These are phyloP conservation scores for Parelbella ahira DNA, from an alignment of 2,888 invertebrate species.

Conservation along the genomic window DNA sequence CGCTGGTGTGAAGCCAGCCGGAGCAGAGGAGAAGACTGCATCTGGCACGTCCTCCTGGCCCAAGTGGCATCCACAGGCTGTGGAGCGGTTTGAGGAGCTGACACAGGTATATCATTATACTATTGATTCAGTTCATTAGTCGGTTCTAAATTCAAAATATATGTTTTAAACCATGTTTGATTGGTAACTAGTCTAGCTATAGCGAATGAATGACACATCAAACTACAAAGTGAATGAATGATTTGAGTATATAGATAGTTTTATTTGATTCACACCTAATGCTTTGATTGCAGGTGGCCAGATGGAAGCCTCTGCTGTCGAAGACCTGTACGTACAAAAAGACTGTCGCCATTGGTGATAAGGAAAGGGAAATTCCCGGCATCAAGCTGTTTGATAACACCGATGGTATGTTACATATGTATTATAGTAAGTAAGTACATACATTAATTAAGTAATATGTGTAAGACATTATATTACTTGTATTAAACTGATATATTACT, in stretches of 20 bases:
- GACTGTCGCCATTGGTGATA: conserved; percentile 68
- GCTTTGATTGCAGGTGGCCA: conserved; percentile 76
- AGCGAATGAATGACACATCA: too few relatives aligned
- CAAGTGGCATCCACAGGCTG: conserved; percentile 82
- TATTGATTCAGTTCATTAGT: too few relatives aligned
- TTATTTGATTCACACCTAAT: too few relatives aligned
- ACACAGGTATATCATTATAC: conserved; percentile 81
- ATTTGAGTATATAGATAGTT: too few relatives aligned
- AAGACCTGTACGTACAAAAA: conserved; percentile 87
- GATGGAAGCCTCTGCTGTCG: conserved; percentile 90
- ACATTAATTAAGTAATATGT: too few relatives aligned
- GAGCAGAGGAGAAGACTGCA: conserved; percentile 40
- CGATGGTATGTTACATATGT: conserved; percentile 61
- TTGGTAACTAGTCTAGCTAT: too few relatives aligned
- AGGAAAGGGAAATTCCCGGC: conserved; percentile 87
- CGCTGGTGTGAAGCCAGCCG: conserved; percentile 84
- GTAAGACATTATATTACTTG: too few relatives aligned
- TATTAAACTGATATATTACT: too few relatives aligned
- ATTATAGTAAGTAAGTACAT: too few relatives aligned
- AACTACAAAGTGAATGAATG: too few relatives aligned
- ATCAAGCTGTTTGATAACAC: conserved; percentile 87
- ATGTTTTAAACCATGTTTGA: too few relatives aligned
- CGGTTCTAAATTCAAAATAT: too few relatives aligned
- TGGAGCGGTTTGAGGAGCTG: conserved; percentile 85
- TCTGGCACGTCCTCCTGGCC: conserved; percentile 57